phyloP scores from a whole-genome alignment of 2,113 vertebrate species.

The Peromyscus maniculatus region DNA sequence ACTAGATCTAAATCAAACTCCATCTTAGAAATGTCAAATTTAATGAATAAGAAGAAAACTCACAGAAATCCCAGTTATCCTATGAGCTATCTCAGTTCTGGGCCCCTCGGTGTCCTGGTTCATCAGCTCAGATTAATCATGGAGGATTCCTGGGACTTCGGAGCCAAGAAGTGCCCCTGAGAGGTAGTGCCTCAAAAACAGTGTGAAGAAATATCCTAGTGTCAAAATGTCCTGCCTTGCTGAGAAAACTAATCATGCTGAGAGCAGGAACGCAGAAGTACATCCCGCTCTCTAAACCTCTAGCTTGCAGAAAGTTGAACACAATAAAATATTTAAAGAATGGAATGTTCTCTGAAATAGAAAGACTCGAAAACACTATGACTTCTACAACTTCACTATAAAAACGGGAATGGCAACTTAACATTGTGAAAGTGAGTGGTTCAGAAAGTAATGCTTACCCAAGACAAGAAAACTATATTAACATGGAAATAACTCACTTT shows the following conservation, averaged over 20 bases:
- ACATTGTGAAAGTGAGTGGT: background rate
- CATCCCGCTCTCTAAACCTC: background rate
- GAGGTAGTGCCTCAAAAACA: background rate
- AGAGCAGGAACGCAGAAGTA: background rate
- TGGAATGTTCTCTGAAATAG: background rate
- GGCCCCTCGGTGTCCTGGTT: background rate
- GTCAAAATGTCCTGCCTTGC: background rate
- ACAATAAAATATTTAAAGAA: background rate
- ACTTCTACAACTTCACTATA: conserved; percentile 18
- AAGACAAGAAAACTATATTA: conserved; percentile 11
- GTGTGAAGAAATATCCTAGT: background rate
- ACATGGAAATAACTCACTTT: background rate
- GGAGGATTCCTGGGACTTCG: background rate
- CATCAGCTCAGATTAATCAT: conserved; percentile 1
- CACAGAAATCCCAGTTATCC: conserved; percentile 6
- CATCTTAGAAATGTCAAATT: conserved; percentile 72
- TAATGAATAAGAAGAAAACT: conserved; percentile 61
- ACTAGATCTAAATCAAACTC: conserved; percentile 47
- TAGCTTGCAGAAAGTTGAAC: background rate
- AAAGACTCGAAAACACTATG: background rate
- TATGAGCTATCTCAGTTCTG: background rate
- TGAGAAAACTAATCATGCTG: background rate
- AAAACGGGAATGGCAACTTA: background rate
- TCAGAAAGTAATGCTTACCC: background rate
- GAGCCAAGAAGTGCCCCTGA: background rate